These are phyloP conservation scores for Vanacampus margaritifer DNA, from an alignment of 2,113 vertebrate genomes.

Conservation along the genomic window DNA sequence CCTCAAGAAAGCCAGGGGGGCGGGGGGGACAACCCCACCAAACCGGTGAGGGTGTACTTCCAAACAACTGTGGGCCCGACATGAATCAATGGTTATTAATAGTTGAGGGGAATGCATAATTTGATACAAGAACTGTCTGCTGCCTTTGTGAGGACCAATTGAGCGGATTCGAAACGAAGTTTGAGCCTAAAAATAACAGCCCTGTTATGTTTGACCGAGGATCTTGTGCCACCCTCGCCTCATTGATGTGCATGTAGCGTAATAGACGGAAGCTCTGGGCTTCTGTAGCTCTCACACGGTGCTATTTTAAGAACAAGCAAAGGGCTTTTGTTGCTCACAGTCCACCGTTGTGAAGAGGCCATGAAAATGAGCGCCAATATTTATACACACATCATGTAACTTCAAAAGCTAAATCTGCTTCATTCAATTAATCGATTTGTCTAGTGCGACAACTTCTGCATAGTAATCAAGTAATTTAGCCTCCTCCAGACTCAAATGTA, in stretches of 20 bases:
- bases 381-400: background rate
- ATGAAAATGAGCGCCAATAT: background rate
- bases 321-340: background rate
- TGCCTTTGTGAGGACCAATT: conserved; percentile 29
- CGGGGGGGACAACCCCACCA: conserved; percentile 66
- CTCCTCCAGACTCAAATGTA: background rate
- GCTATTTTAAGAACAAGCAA: conserved; percentile 1
- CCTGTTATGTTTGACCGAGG: background rate
- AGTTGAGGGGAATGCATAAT: conserved; percentile 3
- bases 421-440: background rate
- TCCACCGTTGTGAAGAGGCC: background rate
- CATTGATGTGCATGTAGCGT: background rate
- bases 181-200: background rate
- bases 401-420: background rate
- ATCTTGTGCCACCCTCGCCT: background rate
- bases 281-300: background rate
- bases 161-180: background rate
- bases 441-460: background rate
- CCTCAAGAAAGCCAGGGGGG: conserved; percentile 66
- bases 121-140: background rate
- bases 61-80: conserved; percentile 7
- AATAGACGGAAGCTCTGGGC: background rate
- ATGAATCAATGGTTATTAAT: conserved; percentile 11
- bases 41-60: conserved; percentile 81
- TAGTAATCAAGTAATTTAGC: background rate